Percentiles rank a stretch among this genome's conserved stretches.
Evolutionary conservation across 2,888 invertebrate species (phyloP).

Genomic region (Lasioglossum marginatum): DNA sequence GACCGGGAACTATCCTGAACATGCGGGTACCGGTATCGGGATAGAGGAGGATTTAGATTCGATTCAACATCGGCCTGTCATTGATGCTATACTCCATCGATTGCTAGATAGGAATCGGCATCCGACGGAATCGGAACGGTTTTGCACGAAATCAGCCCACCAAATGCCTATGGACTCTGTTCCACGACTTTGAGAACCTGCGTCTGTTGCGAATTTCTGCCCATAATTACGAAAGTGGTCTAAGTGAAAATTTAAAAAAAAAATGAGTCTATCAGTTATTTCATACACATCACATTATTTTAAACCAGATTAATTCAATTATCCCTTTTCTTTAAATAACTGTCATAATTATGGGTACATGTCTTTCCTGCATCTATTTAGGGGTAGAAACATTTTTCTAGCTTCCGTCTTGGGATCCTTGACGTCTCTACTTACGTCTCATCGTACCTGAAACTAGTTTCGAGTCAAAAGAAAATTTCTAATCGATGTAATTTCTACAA

Average conservation of each 20-base stretch:
- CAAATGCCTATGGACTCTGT: neutral
- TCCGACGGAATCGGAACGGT: neutral
- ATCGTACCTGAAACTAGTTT: neutral
- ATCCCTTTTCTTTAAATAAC: too few species aligned
- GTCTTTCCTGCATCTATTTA: neutral
- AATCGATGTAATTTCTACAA: neutral
- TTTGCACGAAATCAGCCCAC: neutral
- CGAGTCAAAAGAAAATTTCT: neutral
- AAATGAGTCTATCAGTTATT: too few species aligned
- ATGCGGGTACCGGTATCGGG: constrained; percentile 43
- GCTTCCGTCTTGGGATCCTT: neutral
- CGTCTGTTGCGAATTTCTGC: neutral
- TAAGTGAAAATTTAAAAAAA: too few species aligned
- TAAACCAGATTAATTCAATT: too few species aligned
- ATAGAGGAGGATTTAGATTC: constrained; percentile 53
- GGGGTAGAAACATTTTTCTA: neutral
- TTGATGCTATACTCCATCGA: constrained; percentile 27
- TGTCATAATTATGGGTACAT: too few species aligned
- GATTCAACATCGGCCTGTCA: constrained; percentile 44
- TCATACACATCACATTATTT: too few species aligned
- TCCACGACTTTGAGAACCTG: neutral
- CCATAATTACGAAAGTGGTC: too few species aligned
- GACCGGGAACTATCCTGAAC: constrained; percentile 32
- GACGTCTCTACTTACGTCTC: too few species aligned
- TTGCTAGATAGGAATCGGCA: constrained; percentile 18